These are phyloP conservation scores for Petrolisthes manimaculis DNA, from an alignment of 2,888 invertebrate species.

Conservation along the genomic window DNA sequence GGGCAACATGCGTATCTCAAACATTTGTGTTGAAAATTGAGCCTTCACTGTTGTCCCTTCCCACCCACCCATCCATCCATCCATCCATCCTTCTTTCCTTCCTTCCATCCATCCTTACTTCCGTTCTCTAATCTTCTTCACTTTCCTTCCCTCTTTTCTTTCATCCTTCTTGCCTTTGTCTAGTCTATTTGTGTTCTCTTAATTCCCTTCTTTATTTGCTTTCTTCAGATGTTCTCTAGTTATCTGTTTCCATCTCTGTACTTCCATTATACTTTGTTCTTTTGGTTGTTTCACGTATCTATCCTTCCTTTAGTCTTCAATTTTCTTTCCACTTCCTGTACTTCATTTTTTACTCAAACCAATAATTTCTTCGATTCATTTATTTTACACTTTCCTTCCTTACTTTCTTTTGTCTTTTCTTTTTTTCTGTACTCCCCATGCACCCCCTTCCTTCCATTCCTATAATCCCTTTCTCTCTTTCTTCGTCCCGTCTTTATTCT, in stretches of 20 bases:
- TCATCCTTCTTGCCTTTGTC: not conserved
- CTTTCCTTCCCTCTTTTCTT: not conserved
- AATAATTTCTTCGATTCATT: not conserved
- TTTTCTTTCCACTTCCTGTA: not conserved
- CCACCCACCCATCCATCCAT: not conserved
- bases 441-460: not conserved
- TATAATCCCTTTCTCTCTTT: not conserved
- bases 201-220: not conserved
- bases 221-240: not conserved
- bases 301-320: not conserved
- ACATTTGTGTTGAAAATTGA: conserved; percentile 36
- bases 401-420: not conserved
- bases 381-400: not conserved
- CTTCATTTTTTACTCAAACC: not conserved
- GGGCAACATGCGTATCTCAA: conserved; percentile 21
- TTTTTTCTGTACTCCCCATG: not conserved
- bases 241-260: not conserved
- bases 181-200: not conserved
- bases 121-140: not conserved
- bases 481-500: not conserved
- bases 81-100: not conserved
- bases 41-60: not conserved
- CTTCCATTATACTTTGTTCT: not conserved
- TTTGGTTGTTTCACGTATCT: not conserved
- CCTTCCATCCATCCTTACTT: no score